phyloP scores from a whole-genome alignment of 1,140 invertebrate genomes.

The Heliconius nattereri region DNA sequence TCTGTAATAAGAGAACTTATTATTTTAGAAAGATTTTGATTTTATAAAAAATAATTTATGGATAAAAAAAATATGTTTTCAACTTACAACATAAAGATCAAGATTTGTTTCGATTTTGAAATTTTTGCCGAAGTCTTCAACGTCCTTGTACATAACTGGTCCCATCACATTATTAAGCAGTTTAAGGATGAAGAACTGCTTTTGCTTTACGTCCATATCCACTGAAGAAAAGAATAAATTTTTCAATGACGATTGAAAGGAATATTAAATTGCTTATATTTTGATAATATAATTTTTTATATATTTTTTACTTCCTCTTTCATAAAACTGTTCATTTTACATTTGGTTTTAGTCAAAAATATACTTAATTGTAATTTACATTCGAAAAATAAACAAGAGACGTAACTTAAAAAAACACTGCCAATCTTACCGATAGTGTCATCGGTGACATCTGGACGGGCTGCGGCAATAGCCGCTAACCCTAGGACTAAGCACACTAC shows the following conservation, averaged over 20 bases:
- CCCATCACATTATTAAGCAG: conserved; percentile 84
- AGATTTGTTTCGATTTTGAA: conserved; percentile 81
- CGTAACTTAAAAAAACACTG: background rate
- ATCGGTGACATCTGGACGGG: conserved; percentile 49
- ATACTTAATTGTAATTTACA: too few relatives aligned
- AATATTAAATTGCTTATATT: too few relatives aligned
- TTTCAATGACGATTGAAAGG: background rate
- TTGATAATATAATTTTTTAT: too few relatives aligned
- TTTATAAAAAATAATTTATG: background rate
- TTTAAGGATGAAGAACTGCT: conserved; percentile 83
- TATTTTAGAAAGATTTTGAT: too few relatives aligned
- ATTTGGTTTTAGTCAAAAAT: too few relatives aligned
- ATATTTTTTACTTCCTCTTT: too few relatives aligned
- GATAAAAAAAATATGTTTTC: background rate
- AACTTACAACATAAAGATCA: conserved; percentile 68
- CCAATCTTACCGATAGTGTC: conserved; percentile 46
- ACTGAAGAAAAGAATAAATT: conserved; percentile 45
- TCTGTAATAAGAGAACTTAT: conserved; percentile 64
- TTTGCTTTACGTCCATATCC: conserved; percentile 65
- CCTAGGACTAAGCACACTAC: conserved; percentile 52
- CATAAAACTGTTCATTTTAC: too few relatives aligned
- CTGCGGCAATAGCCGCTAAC: conserved; percentile 57
- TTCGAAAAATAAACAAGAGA: too few relatives aligned
- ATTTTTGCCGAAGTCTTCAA: conserved; percentile 78
- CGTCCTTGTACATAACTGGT: conserved; percentile 74